Evolutionary conservation across 2,113 vertebrate genomes (phyloP).

Genomic region (Carassius auratus): DNA sequence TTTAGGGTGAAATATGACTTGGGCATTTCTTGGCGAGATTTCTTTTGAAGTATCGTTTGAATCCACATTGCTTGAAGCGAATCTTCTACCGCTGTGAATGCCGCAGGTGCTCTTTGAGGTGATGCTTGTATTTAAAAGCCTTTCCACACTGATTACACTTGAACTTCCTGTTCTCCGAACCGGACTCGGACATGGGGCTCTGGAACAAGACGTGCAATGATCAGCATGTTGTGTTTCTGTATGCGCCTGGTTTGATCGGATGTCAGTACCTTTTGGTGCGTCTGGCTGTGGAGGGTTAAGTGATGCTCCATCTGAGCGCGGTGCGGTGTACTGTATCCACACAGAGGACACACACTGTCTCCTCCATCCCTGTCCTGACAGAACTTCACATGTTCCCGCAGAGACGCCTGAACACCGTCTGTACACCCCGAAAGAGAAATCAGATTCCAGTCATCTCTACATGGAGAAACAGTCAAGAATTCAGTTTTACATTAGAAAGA

Average conservation of each 20-base stretch:
- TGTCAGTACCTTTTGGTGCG: conserved; percentile 71
- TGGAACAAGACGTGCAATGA: conserved; percentile 37
- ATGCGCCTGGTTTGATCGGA: not conserved
- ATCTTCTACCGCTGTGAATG: conserved; percentile 81
- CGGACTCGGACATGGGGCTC: conserved; percentile 63
- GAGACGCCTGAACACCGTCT: conserved; percentile 25
- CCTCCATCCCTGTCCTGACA: conserved; percentile 74
- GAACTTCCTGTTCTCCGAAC: conserved; percentile 79
- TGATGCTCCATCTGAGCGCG: conserved; percentile 77
- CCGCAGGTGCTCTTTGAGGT: conserved; percentile 78
- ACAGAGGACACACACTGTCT: conserved; percentile 72
- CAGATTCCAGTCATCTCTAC: too few species aligned
- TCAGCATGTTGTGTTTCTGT: not conserved
- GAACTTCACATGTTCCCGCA: conserved; percentile 76
- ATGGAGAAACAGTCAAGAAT: too few species aligned
- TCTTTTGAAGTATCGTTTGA: not conserved
- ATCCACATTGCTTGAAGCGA: conserved; percentile 15
- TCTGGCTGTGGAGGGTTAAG: conserved; percentile 69
- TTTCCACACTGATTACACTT: conserved; percentile 84
- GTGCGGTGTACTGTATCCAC: conserved; percentile 74
- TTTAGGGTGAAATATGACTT: not conserved
- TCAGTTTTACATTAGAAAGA: too few species aligned
- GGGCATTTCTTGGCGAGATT: not conserved
- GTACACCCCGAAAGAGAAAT: not conserved
- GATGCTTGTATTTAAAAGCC: conserved; percentile 73